phyloP scores from a whole-genome alignment of 2,797 vertebrate genomes.

The Sphenopsis melanotis region DNA sequence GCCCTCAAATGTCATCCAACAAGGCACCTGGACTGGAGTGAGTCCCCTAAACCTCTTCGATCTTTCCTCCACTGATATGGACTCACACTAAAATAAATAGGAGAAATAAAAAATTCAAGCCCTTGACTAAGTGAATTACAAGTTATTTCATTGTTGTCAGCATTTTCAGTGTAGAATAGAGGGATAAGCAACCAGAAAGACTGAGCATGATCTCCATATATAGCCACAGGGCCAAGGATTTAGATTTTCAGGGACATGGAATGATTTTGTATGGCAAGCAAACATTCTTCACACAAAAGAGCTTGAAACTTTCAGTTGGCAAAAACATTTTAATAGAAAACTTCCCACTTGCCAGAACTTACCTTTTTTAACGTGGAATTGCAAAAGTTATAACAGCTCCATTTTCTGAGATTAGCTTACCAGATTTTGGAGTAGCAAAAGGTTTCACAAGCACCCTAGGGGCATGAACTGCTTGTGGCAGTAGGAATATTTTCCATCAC shows the following conservation, averaged over 20 bases:
- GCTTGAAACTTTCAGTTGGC: not conserved
- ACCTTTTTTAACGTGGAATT: not conserved
- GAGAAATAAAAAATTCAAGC: not conserved
- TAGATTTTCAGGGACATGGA: not conserved
- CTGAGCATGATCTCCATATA: not conserved
- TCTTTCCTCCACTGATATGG: not conserved
- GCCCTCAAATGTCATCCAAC: not conserved
- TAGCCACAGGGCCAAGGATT: not conserved
- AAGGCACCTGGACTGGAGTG: not conserved
- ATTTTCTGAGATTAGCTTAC: not conserved
- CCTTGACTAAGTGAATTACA: not conserved
- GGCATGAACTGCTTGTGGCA: not conserved
- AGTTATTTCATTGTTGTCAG: not conserved
- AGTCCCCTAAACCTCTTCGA: not conserved
- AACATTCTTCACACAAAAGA: not conserved
- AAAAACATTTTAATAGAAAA: not conserved
- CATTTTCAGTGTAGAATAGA: not conserved
- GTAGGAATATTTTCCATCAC: not conserved
- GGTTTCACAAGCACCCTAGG: not conserved
- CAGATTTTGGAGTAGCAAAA: not conserved
- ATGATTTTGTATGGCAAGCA: not conserved
- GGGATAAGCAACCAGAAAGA: not conserved
- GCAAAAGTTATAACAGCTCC: not conserved
- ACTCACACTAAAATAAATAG: not conserved
- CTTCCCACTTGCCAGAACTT: not conserved